phyloP scores from a whole-genome alignment of 2,113 vertebrate species.

The Alligator mississippiensis region DNA sequence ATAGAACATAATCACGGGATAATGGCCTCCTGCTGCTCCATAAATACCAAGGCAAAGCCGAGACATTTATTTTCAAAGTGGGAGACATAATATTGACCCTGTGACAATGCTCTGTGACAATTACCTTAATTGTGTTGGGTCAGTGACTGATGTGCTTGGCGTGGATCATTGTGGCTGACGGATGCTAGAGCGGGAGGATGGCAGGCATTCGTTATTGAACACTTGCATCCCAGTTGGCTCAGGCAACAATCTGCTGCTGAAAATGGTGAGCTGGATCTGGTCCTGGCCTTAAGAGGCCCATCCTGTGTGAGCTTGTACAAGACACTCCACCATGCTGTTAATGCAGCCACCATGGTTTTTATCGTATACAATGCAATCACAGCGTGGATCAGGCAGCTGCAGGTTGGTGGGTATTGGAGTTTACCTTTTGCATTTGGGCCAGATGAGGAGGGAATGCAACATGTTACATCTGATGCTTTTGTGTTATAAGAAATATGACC shows the following conservation, averaged over 20 bases:
- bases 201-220: conserved; percentile 14
- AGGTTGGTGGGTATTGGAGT: not conserved
- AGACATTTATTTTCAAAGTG: not conserved
- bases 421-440: not conserved
- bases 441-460: not conserved
- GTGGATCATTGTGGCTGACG: not conserved
- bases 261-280: conserved; percentile 44
- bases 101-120: not conserved
- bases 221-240: conserved; percentile 42
- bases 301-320: not conserved
- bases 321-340: not conserved
- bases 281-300: not conserved
- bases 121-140: not conserved
- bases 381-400: not conserved
- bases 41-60: not conserved
- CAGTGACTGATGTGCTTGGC: not conserved
- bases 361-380: fast-evolving
- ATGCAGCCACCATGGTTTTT: not conserved
- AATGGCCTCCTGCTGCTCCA: conserved; percentile 33
- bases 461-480: not conserved
- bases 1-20: conserved; percentile 41
- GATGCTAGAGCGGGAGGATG: conserved; percentile 16
- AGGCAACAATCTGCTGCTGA: not conserved
- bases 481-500: not conserved
- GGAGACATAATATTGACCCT: conserved; percentile 44